Evolutionary conservation across 2,113 vertebrate genomes (phyloP).

Genomic region (Thalassarche chlororhynchos): DNA sequence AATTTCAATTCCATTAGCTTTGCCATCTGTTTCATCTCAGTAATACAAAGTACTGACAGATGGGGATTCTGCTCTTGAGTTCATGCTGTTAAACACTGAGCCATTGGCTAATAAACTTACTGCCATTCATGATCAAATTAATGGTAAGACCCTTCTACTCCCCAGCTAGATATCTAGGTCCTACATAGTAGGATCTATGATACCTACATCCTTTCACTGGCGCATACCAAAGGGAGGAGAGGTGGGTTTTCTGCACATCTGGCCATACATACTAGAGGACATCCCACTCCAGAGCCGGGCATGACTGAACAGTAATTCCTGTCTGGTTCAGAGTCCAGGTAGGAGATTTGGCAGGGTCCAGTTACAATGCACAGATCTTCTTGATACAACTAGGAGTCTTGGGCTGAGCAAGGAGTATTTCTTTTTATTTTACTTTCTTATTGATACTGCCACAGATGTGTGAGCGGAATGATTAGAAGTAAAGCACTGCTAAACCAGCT

Average conservation of each 20-base stretch:
- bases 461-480: not conserved
- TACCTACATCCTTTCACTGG: not conserved
- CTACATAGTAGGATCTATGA: not conserved
- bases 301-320: not conserved
- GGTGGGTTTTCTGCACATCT: not conserved
- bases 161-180: not conserved
- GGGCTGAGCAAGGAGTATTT: not conserved
- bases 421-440: not conserved
- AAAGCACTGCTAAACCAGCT: not conserved
- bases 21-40: slow-evolving; percentile 23
- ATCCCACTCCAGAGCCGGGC: not conserved
- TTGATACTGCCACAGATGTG: not conserved
- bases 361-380: not conserved
- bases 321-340: not conserved
- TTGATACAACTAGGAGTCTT: not conserved
- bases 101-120: not conserved
- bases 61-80: not conserved
- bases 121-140: not conserved
- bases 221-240: not conserved
- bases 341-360: not conserved
- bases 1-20: slow-evolving; percentile 22
- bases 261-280: not conserved
- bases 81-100: not conserved
- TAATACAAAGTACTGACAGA: not conserved
- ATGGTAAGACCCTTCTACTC: not conserved